Evolutionary conservation across 2,797 vertebrate genomes (phyloP).

Genomic region (Cossypha heuglini): DNA sequence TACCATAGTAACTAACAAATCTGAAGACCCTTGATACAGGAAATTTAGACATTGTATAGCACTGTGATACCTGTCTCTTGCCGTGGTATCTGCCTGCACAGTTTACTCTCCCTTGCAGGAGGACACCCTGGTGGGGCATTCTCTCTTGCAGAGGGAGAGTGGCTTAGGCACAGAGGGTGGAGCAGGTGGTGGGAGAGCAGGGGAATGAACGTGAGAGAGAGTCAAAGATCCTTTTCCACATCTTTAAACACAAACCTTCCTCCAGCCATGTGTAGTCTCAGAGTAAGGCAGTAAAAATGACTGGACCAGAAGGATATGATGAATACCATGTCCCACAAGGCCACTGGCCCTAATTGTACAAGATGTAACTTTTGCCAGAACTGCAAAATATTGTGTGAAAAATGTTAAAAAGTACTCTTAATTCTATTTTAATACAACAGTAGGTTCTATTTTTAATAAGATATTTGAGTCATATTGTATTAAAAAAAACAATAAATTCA

Average conservation of each 20-base stretch:
- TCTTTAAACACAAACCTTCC: background rate
- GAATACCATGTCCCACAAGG: rapidly evolving
- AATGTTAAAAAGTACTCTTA: background rate
- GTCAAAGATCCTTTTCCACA: background rate
- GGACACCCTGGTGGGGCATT: rapidly evolving
- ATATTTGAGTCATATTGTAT: background rate
- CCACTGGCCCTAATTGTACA: background rate
- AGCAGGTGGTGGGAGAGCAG: background rate
- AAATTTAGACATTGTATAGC: background rate
- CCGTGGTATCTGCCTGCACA: no score
- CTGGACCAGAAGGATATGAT: background rate
- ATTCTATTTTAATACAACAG: background rate
- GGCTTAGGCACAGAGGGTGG: background rate
- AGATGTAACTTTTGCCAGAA: background rate
- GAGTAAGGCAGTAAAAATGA: background rate
- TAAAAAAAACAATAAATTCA: background rate
- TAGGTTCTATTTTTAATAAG: background rate
- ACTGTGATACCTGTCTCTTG: rapidly evolving
- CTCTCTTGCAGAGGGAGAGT: rapidly evolving
- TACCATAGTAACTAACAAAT: background rate
- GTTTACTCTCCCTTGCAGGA: background rate
- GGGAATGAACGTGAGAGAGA: rapidly evolving
- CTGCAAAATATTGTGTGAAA: background rate
- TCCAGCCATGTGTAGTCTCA: rapidly evolving
- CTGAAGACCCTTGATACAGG: background rate